Evolutionary conservation across 2,888 invertebrate species (phyloP).

Genomic region (Caprella mutica): DNA sequence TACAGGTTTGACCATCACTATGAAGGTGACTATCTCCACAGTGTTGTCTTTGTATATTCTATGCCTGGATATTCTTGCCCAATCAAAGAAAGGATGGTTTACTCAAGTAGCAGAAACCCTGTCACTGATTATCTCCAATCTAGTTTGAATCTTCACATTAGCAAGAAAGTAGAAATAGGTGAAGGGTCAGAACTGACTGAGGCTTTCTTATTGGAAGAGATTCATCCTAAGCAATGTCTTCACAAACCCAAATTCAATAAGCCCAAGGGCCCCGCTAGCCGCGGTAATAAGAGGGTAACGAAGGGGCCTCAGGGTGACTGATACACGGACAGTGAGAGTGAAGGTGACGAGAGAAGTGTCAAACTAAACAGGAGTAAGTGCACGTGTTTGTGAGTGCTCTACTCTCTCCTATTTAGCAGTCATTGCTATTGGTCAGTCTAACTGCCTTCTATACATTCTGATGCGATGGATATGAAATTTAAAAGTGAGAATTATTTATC

Average conservation of each 20-base stretch:
- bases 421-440: too few species aligned
- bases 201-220: constrained; percentile 77
- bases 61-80: constrained; percentile 95
- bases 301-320: constrained; percentile 44
- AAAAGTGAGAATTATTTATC: too few species aligned
- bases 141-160: neutral
- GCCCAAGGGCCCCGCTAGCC: constrained; percentile 87
- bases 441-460: too few species aligned
- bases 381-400: too few species aligned
- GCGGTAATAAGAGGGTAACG: constrained; percentile 81
- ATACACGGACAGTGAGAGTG: constrained; percentile 5
- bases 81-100: constrained; percentile 96
- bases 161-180: constrained; percentile 74
- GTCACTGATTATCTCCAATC: constrained; percentile 66
- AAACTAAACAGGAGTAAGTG: constrained; percentile 50
- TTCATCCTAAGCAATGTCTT: constrained; percentile 81
- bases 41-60: constrained; percentile 56
- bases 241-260: constrained; percentile 87
- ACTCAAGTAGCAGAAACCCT: constrained; percentile 92
- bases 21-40: constrained; percentile 80
- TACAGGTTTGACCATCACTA: constrained; percentile 82
- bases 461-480: too few species aligned
- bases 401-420: too few species aligned
- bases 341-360: constrained; percentile 47
- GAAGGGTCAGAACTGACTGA: constrained; percentile 79